Evolutionary conservation across 2,797 vertebrate species (phyloP).

Genomic region (Chrysocyon brachyurus): DNA sequence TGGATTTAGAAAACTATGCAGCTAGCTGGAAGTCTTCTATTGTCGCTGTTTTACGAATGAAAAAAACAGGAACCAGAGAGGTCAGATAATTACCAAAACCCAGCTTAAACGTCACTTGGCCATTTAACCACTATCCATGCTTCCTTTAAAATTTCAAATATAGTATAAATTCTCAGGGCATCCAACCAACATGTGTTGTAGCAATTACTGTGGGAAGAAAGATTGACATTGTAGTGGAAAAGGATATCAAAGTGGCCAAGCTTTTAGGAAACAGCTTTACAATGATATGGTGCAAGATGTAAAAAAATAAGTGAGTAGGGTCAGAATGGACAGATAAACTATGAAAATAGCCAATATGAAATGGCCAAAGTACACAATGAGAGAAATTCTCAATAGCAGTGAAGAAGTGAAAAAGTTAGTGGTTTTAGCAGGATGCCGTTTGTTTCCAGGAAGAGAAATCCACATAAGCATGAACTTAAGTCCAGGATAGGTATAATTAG

Average conservation of each 20-base stretch:
- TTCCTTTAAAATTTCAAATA: slow-evolving; percentile 15
- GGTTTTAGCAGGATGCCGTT: background rate
- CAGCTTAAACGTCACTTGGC: background rate
- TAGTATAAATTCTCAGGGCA: background rate
- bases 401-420: background rate
- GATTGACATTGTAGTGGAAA: background rate
- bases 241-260: background rate
- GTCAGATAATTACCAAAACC: background rate
- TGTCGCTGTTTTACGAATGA: background rate
- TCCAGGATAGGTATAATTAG: background rate
- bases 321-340: background rate
- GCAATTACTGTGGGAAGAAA: background rate
- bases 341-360: background rate
- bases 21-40: background rate
- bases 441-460: background rate
- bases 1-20: background rate
- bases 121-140: background rate
- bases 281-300: background rate
- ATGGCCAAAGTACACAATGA: background rate
- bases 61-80: background rate
- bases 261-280: background rate
- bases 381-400: background rate
- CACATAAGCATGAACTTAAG: background rate
- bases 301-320: background rate
- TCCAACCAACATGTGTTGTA: background rate